Evolutionary conservation across 1,140 invertebrate species (phyloP).

Genomic region (Drosophila erecta): DNA sequence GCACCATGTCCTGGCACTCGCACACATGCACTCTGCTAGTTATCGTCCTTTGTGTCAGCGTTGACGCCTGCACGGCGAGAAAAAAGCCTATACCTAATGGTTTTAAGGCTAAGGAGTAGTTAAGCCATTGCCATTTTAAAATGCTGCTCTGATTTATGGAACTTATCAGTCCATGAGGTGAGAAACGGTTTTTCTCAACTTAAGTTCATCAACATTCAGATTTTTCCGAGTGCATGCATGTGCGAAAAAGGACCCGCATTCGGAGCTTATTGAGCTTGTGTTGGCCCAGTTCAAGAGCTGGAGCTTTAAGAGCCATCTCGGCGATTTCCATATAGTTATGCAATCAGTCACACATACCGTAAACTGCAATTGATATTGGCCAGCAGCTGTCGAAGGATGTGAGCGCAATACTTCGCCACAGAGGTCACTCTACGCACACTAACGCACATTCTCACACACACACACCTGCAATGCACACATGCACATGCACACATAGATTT

Average conservation of each 20-base stretch:
- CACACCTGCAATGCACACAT: conserved; percentile 32
- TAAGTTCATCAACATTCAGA: not conserved
- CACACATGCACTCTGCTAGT: not conserved
- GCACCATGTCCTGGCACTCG: conserved; percentile 15
- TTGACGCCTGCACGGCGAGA: not conserved
- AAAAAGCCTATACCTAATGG: not conserved
- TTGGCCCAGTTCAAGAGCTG: conserved; percentile 3
- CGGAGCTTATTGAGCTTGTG: conserved; percentile 18
- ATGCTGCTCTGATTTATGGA: no score
- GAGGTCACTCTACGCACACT: conserved; percentile 4
- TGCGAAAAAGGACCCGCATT: conserved; percentile 23
- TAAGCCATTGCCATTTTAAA: no score
- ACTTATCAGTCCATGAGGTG: no score
- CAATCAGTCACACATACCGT: conserved; percentile 48
- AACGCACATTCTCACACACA: not conserved
- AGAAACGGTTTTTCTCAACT: no score
- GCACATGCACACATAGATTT: conserved; percentile 37
- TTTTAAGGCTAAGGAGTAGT: no score
- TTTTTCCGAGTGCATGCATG: not conserved
- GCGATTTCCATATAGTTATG: conserved; percentile 38
- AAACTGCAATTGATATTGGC: conserved; percentile 37
- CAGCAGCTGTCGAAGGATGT: conserved; percentile 13
- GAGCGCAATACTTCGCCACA: not conserved
- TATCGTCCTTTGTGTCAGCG: conserved; percentile 12
- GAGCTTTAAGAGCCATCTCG: conserved; percentile 22